A percentile compares a stretch with the other conserved stretches of the same genome.
Conservation (phyloP, 2,888 invertebrate species). For the Rotaria magnacalcarata region DNA sequence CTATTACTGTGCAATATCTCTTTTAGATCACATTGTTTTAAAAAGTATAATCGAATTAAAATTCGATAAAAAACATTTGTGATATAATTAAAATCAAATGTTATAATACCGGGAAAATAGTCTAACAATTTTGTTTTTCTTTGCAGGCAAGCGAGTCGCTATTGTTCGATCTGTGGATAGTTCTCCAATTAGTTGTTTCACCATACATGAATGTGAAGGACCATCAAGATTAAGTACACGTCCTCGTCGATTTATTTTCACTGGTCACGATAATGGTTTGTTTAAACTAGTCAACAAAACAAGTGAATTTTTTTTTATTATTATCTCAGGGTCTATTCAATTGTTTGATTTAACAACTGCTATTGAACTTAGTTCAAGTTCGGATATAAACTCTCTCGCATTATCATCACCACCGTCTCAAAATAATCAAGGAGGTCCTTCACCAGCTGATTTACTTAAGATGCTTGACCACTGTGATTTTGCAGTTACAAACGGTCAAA, state of each 20-base stretch:
- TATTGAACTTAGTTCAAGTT: conserved; percentile 67
- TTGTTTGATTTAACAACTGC: conserved; percentile 98
- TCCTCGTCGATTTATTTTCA: conserved; percentile 67
- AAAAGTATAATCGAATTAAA: too few relatives aligned
- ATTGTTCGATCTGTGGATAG: conserved; percentile 88
- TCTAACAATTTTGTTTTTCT: background rate
- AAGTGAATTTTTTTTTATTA: conserved; percentile 43
- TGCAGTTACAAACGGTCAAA: background rate
- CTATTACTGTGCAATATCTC: too few relatives aligned
- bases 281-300: conserved; percentile 50
- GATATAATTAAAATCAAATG: too few relatives aligned
- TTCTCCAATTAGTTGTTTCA: conserved; percentile 86
- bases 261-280: conserved; percentile 57
- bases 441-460: conserved; percentile 80
- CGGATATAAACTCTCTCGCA: background rate
- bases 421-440: conserved; percentile 71
- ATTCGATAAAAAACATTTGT: too few relatives aligned
- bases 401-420: background rate
- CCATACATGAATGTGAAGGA: conserved; percentile 94
- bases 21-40: too few relatives aligned
- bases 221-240: conserved; percentile 83
- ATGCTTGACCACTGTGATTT: conserved; percentile 89
- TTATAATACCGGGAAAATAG: too few relatives aligned
- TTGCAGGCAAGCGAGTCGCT: conserved; percentile 69
- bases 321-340: conserved; percentile 50